Evolutionary conservation across 1,140 invertebrate genomes (phyloP), one percentile per base, ranked within the genome.

Genomic region (Scaptomyza hsui): DNA sequence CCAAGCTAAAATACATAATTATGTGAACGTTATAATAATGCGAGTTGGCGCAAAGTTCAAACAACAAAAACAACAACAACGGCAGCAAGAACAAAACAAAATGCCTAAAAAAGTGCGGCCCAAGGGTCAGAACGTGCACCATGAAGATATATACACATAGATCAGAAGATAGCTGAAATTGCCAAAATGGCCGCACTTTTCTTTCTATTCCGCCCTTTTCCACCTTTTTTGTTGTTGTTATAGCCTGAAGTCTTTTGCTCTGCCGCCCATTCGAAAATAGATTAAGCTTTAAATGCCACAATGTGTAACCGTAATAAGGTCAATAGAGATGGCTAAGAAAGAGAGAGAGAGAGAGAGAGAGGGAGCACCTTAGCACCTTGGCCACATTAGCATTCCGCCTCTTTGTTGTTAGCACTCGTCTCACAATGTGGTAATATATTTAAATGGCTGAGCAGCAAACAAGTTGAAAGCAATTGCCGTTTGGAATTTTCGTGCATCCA

Each of bases 21-120:
- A 83, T 80, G 72, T 80, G 68, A 49, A 68, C 62, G 63, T 76
- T 86, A 76, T 83, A 70, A 76, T 86, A 83, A 83, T 83, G 80
- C 68, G 68, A 83, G 80, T 86, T 86, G 52, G 72, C 47, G 44
- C 56, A 86, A 79, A 83, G 63, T 86, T 80, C 26, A 82, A 68
- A 63, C 44, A 71, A 67, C 70, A 72, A 52, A 45, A 29, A 29
- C 3, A 26, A 26, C 24, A 26, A 26, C 5, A 26, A 6, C 5
- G 4, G n/a, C n/a, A n/a, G n/a, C n/a, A n/a, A 5, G 5, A 4
- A 29, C 6, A 47, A 71, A 74, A 59, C 41, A 45, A 18, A 42
- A 70, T 57, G 32, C 9, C 15, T 32, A 41, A 18, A 37, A 65
- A 67, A 48, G 32, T 3, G n/a, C 1, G 21, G 41, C 60, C 47